Base-by-base conservation (phyloP, 2,113 vertebrate species). In the Hippopotamus amphibius region DNA sequence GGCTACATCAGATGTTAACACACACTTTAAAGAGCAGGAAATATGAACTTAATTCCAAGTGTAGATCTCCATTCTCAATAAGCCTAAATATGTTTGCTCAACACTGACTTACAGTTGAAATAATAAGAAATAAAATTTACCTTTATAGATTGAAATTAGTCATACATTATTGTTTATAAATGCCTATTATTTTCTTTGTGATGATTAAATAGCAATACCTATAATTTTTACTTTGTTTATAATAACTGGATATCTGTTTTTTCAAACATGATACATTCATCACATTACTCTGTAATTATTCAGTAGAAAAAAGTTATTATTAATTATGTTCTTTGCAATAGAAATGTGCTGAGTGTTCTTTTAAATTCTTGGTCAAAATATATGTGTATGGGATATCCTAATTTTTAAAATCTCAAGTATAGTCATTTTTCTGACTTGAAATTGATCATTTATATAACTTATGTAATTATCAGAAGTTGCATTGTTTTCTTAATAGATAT, bases 321-420 rank as follows among this genome's bases (percentile, higher is more conserved):
- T 71, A 83, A 14, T 82, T 50, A 46, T 14, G 11, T 41, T 59
- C 28, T 65, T 88, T 68, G 22, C 88, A 53, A 43, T 43, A 69
- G 26, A 19, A 80, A 24, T 30, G 6, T 66, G 16, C 69, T 96
- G 12, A 63, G 41, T 74, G 7, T 77, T 87, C 26, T 85, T 30
- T 74, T 94, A 71, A 65, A 94, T 74, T 85, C 15, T 90, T 97
- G 16, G 33, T 77, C 50, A 88, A 96, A 87, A 77, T 87, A 21
- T 76, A 48, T 53, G 22, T 24, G 63, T 43, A 53, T 76, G 14
- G 59, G 16, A 15, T 81, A 53, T 68, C 5, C 48, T 80, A 74
- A 22, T 71, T n/a, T 84, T n/a, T 74, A 93, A 21, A 9, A 59
- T 84, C 53, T 95, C 65, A 88, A 61, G 74, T 88, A 37, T 26